Base-by-base conservation (phyloP, 2,113 vertebrate genomes). In the Oophaga pumilio region DNA sequence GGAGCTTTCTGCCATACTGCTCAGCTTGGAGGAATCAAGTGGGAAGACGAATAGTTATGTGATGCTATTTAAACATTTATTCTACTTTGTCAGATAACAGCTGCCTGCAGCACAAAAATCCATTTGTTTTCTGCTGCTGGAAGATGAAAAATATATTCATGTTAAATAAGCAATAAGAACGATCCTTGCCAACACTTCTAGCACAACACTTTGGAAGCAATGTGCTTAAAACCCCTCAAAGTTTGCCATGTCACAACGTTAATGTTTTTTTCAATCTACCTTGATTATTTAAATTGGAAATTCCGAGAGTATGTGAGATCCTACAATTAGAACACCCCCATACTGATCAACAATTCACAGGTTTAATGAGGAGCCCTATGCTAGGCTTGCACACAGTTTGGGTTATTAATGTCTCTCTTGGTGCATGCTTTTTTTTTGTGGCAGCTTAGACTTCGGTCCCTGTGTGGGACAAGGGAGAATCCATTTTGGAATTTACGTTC, bases 41-140 rank as follows among this genome's bases (percentile, higher is more conserved):
- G 57, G 56, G 82, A 87, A 87, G 86, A 87, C 64, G 79, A 87
- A 87, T 76, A 82, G 69, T 82, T 87, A 87, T 87, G 79, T 76
- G 86, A 87, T 87, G 66, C 86, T 87, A n/a, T 87, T 87, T 83
- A 87, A 87, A 87, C 79, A 87, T 87, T 87, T 87, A 87, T 87
- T 87, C 79, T 82, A 87, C 79, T 76, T 76, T 76, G 79, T 87
- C 77, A 82, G 86, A 83, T 83, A 87, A 87, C 86, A 87, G 86
- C 79, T 87, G 86, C 86, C 86, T 87, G 86, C 86, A 87, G 86
- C 86, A 87, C 56, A 87, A 87, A 87, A 71, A 87, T 87, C 86
- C 86, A 87, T 87, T 87, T 87, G 86, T 87, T 87, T 87, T 73
- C 33, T 60, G 20, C 79, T 73, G 79, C 68, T 76, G 69, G 56